Percentiles rank a stretch among this genome's conserved stretches.
These are phyloP conservation scores for Xestobium rufovillosum DNA, from an alignment of 2,888 invertebrate species.

Conservation along the genomic window DNA sequence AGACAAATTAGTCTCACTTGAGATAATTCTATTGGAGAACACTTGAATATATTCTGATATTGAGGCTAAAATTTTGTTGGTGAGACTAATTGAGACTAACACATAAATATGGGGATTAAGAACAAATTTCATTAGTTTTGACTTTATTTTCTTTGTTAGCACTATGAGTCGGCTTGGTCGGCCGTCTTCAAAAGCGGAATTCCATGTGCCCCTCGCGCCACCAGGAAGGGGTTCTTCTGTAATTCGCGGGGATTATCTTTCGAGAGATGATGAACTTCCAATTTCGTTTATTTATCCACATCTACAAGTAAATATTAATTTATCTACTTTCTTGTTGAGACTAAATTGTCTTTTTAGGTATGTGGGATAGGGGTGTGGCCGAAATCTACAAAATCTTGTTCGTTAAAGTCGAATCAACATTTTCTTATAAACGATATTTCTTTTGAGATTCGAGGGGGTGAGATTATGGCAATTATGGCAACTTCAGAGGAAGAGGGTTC, in stretches of 20 bases:
- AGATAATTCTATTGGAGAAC: too few relatives aligned
- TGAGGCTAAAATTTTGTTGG: too few relatives aligned
- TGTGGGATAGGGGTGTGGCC: slow-evolving; percentile 32
- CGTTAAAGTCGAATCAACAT: slow-evolving; percentile 32
- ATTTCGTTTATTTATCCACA: slow-evolving; percentile 53
- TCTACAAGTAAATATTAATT: slow-evolving; percentile 52
- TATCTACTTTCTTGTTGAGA: background rate
- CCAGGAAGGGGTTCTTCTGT: slow-evolving; percentile 46
- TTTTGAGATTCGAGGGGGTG: slow-evolving; percentile 85
- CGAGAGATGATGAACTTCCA: slow-evolving; percentile 50
- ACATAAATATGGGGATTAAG: too few relatives aligned
- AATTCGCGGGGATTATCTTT: slow-evolving; percentile 50
- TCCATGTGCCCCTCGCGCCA: slow-evolving; percentile 49
- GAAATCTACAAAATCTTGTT: slow-evolving; percentile 25
- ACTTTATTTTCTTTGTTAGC: too few relatives aligned
- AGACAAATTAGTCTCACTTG: too few relatives aligned
- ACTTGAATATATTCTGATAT: too few relatives aligned
- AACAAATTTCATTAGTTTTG: too few relatives aligned
- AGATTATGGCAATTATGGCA: slow-evolving; percentile 83
- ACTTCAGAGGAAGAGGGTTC: slow-evolving; percentile 83
- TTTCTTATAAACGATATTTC: slow-evolving; percentile 58
- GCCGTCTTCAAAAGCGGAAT: slow-evolving; percentile 57
- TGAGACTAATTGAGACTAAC: too few relatives aligned
- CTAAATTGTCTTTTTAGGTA: slow-evolving; percentile 26
- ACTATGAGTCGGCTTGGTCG: slow-evolving; percentile 46